phyloP scores from a whole-genome alignment of 2,888 invertebrate genomes.

The Conchocele bisecta region DNA sequence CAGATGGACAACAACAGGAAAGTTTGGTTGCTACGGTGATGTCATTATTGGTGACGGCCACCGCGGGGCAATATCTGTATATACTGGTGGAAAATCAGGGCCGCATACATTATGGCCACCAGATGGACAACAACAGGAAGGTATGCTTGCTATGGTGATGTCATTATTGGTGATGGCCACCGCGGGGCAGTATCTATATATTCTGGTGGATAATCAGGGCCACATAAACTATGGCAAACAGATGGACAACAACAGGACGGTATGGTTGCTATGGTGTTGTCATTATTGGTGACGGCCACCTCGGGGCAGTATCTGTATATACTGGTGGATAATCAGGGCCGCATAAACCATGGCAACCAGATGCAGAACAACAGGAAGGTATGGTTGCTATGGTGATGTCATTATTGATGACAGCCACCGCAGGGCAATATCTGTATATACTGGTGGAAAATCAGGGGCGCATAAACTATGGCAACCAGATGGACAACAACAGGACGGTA shows the following conservation, averaged over 20 bases:
- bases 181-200: constrained; percentile 78
- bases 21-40: too few species aligned
- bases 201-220: constrained; percentile 85
- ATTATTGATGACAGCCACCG: constrained; percentile 67
- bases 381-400: too few species aligned
- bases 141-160: too few species aligned
- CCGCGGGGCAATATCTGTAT: constrained; percentile 75
- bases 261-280: too few species aligned
- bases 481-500: constrained; percentile 79
- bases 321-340: constrained; percentile 85
- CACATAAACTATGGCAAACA: constrained; percentile 82
- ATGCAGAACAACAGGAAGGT: constrained; percentile 76
- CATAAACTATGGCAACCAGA: constrained; percentile 81
- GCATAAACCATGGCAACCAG: constrained; percentile 82
- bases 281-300: too few species aligned
- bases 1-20: too few species aligned
- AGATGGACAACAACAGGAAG: constrained; percentile 76
- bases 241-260: constrained; percentile 76
- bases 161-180: too few species aligned
- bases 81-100: constrained; percentile 85
- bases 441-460: constrained; percentile 85
- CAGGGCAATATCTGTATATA: constrained; percentile 78
- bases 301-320: constrained; percentile 79
- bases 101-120: constrained; percentile 82
- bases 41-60: constrained; percentile 70